Conservation (phyloP, 2,888 invertebrate genomes). For the Blera fallax region DNA sequence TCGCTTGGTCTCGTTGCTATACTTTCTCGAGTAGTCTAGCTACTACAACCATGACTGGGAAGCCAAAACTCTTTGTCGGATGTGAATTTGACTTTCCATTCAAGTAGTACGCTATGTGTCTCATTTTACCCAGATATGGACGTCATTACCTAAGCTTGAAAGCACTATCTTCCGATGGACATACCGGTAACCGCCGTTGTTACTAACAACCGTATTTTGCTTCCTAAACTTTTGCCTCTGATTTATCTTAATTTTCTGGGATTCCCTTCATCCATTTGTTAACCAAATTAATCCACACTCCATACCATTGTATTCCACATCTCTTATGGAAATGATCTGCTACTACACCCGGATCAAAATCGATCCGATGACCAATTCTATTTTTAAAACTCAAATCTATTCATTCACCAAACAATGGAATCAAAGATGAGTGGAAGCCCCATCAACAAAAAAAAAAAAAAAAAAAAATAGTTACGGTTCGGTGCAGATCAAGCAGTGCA, state of each 20-base stretch:
- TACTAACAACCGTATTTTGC: no score
- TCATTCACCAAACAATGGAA: slow-evolving; percentile 27
- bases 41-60: no score
- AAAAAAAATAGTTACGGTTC: background rate
- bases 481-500: slow-evolving; percentile 2
- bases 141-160: no score
- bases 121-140: no score
- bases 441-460: background rate
- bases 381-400: slow-evolving; percentile 37
- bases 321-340: background rate
- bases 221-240: no score
- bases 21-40: no score
- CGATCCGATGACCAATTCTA: slow-evolving; percentile 25
- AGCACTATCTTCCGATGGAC: no score
- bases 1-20: no score
- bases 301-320: background rate
- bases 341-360: slow-evolving; percentile 6
- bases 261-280: slow-evolving; percentile 4
- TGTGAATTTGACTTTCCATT: no score
- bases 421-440: slow-evolving; percentile 1
- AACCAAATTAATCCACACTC: slow-evolving; percentile 10
- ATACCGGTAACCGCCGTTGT: no score
- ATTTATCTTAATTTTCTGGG: background rate
- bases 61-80: no score
- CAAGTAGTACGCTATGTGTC: no score